Evolutionary conservation across 2,888 invertebrate genomes (phyloP), one percentile per base, ranked within the genome.

Genomic region (Loripinus fragilis): DNA sequence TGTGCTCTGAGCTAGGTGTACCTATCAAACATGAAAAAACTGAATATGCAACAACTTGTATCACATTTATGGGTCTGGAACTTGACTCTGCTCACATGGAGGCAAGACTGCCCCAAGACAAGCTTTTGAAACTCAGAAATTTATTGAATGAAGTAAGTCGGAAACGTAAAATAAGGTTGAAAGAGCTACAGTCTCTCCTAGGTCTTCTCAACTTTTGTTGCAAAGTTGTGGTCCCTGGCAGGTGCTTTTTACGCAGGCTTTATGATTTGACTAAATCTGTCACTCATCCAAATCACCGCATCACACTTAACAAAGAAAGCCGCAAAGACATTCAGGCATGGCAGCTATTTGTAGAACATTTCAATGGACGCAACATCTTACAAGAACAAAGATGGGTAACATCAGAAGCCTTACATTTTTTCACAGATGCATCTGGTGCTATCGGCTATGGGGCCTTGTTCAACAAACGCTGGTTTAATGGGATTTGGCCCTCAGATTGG

Each of bases 1-100:
- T 55, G 23, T 55, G 55, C 20, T 28, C 23, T 8, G 17, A 55
- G 5, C 28, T 55, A 7, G 55, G 55, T 10, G 28, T 55, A 12
- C 55, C 55, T 7, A 55, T 55, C 23, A 55, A 55, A 28, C 12
- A 8, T 2, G 55, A 55, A 28, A 55, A 25, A 55, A 55, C 55
- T 12, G 55, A 28, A 8, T 28, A 55, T 17, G 28, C 55, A 55
- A 55, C 55, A 25, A 55, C 55, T 17, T 55, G 55, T 55, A 55
- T 48, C 48, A 48, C 48, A 20, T 48, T 48, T n/a, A 48, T 48
- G 65, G 65, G 65, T 10, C 48, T 68, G 8, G 68, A 42, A 69
- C n/a, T 69, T 10, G 48, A 69, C 33, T 64, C 45, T 12, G 0
- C 30, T 12, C 3, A 23, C 15, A 45, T 65, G 65, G 38, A 65